phyloP scores from a whole-genome alignment of 2,888 invertebrate species.

The Eurytoma californica region DNA sequence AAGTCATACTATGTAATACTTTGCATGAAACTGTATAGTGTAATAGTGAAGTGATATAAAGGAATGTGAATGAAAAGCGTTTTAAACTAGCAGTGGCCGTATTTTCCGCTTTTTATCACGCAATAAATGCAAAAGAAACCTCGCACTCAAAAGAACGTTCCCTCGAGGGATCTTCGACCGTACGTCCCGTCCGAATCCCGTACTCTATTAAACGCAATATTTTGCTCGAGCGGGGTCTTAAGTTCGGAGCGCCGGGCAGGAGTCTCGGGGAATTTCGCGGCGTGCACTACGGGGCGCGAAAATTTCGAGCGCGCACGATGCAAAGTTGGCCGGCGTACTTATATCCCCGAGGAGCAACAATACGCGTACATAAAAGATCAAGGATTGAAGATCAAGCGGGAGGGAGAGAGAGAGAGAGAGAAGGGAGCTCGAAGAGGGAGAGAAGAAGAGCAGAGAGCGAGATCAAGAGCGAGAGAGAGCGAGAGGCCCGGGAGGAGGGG shows the following conservation, averaged over 20 bases:
- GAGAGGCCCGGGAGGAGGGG: slow-evolving; percentile 26
- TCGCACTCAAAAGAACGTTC: neutral
- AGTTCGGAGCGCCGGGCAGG: too few species aligned
- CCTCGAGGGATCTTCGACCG: neutral
- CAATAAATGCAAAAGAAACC: neutral
- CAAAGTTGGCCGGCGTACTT: neutral
- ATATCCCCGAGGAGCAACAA: neutral
- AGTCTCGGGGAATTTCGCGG: too few species aligned
- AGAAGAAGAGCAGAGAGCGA: neutral
- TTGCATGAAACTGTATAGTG: too few species aligned
- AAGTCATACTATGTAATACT: too few species aligned
- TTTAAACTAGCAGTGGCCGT: too few species aligned
- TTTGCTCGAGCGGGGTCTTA: neutral
- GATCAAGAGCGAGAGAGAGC: slow-evolving; percentile 19
- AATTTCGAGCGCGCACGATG: neutral
- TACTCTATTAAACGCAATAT: neutral
- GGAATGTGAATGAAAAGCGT: too few species aligned
- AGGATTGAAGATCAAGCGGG: slow-evolving; percentile 23
- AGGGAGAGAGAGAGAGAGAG: neutral
- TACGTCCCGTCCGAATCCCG: neutral
- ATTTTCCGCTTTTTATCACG: too few species aligned
- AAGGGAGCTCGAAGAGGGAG: neutral
- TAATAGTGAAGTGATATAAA: too few species aligned
- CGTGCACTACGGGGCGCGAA: neutral
- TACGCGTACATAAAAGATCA: neutral